These are phyloP conservation scores for Erebia aethiops DNA, from an alignment of 2,888 invertebrate species.

Conservation along the genomic window DNA sequence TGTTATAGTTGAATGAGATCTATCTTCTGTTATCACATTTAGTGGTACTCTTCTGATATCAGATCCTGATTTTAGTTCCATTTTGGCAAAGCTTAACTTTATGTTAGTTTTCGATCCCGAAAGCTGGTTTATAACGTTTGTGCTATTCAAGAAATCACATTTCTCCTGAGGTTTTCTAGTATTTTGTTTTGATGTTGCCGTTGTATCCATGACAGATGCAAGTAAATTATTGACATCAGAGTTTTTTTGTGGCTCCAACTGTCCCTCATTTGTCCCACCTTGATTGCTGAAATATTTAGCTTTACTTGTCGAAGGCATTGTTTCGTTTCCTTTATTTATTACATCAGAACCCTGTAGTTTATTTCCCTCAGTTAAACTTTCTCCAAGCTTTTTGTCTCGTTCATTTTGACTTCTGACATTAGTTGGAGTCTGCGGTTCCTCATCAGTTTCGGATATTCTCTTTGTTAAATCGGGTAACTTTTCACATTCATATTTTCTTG, in stretches of 20 bases:
- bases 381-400: neutral
- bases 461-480: neutral
- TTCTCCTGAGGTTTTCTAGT: neutral
- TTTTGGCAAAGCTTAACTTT: neutral
- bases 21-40: neutral
- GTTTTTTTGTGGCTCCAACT: too few relatives aligned
- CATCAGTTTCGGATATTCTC: neutral
- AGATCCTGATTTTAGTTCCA: neutral
- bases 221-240: too few relatives aligned
- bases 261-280: too few relatives aligned
- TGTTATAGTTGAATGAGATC: too few relatives aligned
- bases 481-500: neutral
- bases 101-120: neutral
- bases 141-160: neutral
- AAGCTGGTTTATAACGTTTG: neutral
- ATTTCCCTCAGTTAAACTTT: neutral
- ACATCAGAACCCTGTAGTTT: too few relatives aligned
- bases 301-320: too few relatives aligned
- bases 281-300: too few relatives aligned
- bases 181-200: neutral
- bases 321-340: too few relatives aligned
- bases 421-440: too few relatives aligned
- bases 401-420: neutral
- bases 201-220: too few relatives aligned
- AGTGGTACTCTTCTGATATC: neutral